A percentile compares a stretch with the other conserved stretches of the same genome.
Evolutionary conservation across 2,888 invertebrate genomes (phyloP).

Genomic region (Hydraecia micacea): DNA sequence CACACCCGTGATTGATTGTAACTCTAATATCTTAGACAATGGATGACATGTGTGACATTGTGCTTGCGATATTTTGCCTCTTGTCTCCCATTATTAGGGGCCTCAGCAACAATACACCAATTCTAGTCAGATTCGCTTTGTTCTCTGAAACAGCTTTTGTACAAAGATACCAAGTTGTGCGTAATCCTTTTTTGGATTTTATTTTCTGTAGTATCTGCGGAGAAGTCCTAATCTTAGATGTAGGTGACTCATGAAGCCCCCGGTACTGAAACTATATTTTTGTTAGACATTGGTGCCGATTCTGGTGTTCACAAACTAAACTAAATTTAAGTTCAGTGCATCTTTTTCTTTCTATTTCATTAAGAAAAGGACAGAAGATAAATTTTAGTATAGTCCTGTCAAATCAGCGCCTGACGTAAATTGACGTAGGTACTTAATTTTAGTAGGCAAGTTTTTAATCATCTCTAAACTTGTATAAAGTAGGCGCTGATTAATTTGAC

Average conservation of each 20-base stretch:
- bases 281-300: background rate
- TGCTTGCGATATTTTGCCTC: slow-evolving; percentile 74
- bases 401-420: no score
- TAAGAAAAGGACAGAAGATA: no score
- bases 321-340: no score
- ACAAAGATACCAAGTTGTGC: slow-evolving; percentile 53
- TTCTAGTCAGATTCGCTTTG: slow-evolving; percentile 64
- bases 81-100: slow-evolving; percentile 62
- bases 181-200: slow-evolving; percentile 54
- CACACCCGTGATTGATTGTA: slow-evolving; percentile 88
- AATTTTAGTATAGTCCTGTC: no score
- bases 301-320: no score
- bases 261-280: background rate
- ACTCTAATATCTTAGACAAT: slow-evolving; percentile 87
- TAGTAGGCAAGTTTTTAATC: no score
- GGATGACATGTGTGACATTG: slow-evolving; percentile 80
- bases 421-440: no score
- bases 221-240: slow-evolving; percentile 19
- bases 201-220: slow-evolving; percentile 39
- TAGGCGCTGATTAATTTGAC: no score
- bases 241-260: background rate
- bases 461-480: no score
- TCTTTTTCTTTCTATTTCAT: no score
- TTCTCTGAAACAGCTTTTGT: slow-evolving; percentile 67
- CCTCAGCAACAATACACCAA: slow-evolving; percentile 64